Conservation (phyloP, 2,797 vertebrate species). For the Rhinoraja longicauda region DNA sequence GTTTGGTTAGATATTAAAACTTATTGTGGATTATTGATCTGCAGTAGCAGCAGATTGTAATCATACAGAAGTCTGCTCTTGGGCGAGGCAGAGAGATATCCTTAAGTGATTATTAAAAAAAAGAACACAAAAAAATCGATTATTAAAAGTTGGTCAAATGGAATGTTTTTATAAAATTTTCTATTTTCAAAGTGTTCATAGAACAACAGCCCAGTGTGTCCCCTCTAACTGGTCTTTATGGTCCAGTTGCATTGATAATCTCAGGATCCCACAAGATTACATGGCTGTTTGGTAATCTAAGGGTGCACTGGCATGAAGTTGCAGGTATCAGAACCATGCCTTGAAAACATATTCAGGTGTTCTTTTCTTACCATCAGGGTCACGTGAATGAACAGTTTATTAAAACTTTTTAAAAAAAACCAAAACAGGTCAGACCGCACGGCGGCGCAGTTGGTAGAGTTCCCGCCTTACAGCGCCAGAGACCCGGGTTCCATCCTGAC, state of each 20-base stretch:
- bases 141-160: background rate
- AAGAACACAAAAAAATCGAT: background rate
- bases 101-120: background rate
- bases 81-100: background rate
- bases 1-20: background rate
- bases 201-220: background rate
- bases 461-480: too few relatives aligned
- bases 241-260: background rate
- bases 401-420: background rate
- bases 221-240: background rate
- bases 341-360: background rate
- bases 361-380: background rate
- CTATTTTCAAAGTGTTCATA: background rate
- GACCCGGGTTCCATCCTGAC: too few relatives aligned
- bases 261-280: background rate
- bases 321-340: background rate
- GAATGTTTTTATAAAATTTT: background rate
- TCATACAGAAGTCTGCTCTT: background rate
- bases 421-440: background rate
- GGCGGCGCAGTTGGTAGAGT: too few relatives aligned
- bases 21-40: background rate
- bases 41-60: background rate
- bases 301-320: background rate
- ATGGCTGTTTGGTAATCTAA: background rate
- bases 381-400: background rate